phyloP scores from a whole-genome alignment of 2,888 invertebrate genomes.

The Drosophila nigricruria region DNA sequence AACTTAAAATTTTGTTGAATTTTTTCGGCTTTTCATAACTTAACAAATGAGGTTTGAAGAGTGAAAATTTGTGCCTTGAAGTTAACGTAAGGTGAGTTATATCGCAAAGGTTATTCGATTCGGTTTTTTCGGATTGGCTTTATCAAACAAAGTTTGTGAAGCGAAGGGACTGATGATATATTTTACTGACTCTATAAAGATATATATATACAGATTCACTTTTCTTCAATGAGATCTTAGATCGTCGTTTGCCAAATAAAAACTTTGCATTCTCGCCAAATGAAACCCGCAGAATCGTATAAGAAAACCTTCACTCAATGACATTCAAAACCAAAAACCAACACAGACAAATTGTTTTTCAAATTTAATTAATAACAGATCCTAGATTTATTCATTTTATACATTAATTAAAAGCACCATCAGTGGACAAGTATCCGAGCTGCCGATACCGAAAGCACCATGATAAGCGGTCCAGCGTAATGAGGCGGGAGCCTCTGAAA shows the following conservation, averaged over 20 bases:
- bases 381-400: too few relatives aligned
- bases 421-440: neutral
- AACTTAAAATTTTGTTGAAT: neutral
- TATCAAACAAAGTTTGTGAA: neutral
- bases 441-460: neutral
- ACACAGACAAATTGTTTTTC: neutral
- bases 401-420: neutral
- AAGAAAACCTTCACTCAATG: too few relatives aligned
- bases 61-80: too few relatives aligned
- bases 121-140: neutral
- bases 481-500: neutral
- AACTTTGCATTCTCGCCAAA: neutral
- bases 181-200: too few relatives aligned
- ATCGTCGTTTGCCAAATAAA: too few relatives aligned
- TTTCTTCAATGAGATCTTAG: too few relatives aligned
- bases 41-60: neutral
- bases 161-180: neutral
- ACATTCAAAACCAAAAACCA: neutral
- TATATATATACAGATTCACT: too few relatives aligned
- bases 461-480: neutral
- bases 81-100: neutral
- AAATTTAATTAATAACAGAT: neutral
- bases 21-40: neutral
- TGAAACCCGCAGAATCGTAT: too few relatives aligned
- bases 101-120: neutral